These are phyloP conservation scores for Corythaeola cristata DNA, from an alignment of 2,113 vertebrate genomes.

Conservation along the genomic window DNA sequence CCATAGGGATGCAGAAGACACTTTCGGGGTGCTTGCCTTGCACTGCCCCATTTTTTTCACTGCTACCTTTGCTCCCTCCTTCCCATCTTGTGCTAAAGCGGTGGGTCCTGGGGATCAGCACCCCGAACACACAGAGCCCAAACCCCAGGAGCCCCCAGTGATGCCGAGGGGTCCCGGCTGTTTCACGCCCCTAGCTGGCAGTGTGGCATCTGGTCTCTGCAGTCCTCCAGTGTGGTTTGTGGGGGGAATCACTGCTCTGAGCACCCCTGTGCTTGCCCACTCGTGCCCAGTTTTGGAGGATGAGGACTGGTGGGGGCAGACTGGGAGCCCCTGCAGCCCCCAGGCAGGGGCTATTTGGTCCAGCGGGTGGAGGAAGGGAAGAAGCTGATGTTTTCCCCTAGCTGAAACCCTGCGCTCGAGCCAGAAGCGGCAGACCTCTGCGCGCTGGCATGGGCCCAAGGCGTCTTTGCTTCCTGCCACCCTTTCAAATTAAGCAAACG, in stretches of 20 bases:
- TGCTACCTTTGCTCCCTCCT: background rate
- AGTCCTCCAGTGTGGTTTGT: fast-evolving
- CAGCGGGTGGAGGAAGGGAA: background rate
- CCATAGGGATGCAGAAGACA: background rate
- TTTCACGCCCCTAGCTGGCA: fast-evolving
- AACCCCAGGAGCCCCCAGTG: background rate
- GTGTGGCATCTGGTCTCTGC: fast-evolving
- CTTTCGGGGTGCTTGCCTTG: background rate
- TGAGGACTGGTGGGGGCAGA: background rate
- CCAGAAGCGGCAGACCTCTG: background rate
- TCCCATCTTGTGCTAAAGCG: background rate
- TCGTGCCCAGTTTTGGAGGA: background rate
- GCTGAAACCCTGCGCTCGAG: background rate
- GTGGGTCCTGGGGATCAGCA: background rate
- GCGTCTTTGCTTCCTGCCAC: constrained; percentile 53
- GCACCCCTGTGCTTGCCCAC: background rate
- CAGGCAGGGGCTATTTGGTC: background rate
- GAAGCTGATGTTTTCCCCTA: background rate
- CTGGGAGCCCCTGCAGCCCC: background rate
- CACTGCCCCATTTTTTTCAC: background rate
- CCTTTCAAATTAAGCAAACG: constrained; percentile 68
- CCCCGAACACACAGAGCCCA: fast-evolving
- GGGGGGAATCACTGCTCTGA: background rate
- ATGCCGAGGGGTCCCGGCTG: fast-evolving
- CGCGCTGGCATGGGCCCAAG: background rate